Base-by-base conservation (phyloP, 2,797 vertebrate genomes). In the Chelon labrosus region DNA sequence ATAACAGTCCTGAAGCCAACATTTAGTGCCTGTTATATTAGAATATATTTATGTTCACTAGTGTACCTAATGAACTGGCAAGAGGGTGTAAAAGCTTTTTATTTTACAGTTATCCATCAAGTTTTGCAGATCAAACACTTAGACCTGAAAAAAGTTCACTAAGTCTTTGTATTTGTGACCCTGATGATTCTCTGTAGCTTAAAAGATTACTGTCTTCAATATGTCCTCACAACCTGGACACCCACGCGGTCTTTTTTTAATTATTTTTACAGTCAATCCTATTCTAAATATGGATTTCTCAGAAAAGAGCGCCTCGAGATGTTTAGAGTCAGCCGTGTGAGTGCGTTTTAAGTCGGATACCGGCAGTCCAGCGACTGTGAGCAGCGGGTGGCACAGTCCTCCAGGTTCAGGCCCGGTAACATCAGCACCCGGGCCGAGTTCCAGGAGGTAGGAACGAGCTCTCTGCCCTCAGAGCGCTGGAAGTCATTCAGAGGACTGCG, bases 401-500 rank as follows among this genome's bases (percentile, higher is more conserved):
- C 96, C 0, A 95, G 93, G 44, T 88, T 92, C 47, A 90, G 80
- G 5, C 86, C 84, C 0, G 84, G 77, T 37, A 95, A 74, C 50
- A 86, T 44, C 79, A 75, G 73, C 25, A 89, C 79, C 0, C 47
- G 88, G 13, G 82, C 91, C 0, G 79, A 83, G 38, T 93, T 89
- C 70, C 92, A 93, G 19, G 90, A 38, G 35, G 90, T 91, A 1
- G 94, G 91, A 13, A 92, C 92, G 73, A 98, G 92, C 83, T 98
- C 94, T 1, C 94, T 91, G 59, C 96, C 96, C 77, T 95, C 96
- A 0, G 96, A 95, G 63, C 96, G 95, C 92, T 98, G 96, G 94
- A 96, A 99, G 84, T 97, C 96, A 83, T 99, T 99, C 59, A 98
- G 85, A 0, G 95, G 90, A 27, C 97, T 97, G 69, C 96, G 95